Evolutionary conservation across 2,888 invertebrate species (phyloP), one percentile per base, ranked within the genome.

Genomic region (Drosophila demipolita): DNA sequence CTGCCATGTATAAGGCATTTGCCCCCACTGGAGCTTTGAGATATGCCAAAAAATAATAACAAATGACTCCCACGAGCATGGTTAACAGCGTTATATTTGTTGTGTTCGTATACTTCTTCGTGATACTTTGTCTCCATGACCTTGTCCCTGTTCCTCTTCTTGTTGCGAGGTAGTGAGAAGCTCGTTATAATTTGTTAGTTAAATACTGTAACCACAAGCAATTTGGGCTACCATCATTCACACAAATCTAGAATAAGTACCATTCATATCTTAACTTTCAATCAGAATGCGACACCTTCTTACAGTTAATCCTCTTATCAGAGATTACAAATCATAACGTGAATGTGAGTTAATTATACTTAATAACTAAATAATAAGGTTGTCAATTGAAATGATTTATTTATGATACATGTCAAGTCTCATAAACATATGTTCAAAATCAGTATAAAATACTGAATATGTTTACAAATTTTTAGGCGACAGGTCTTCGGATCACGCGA

Each of bases 11-110:
- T 40, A 38, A 38, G 60, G 50, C 64, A 52, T 48, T 33, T 42
- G 38, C 32, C 45, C 57, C 83, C 66, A 62, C 32, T 42, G 73
- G 65, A 58, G 64, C 68, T 66, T 54, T 71, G 70, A 79, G 84
- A 90, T 88, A 86, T 82, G 87, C 83, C 88, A 63, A 66, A 77
- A 76, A 76, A 77, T 90, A 79, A 80, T 80, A 90, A 90, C 89
- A 84, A 84, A 84, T 74, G 80, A 80, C 83, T 80, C 90, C 84
- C 89, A 26, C 49, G 83, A 64, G 89, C 33, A 65, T 29, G 11
- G 0, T 52, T 53, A n/a, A 57, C 59, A 58, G 60, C 66, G 58
- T 57, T 52, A 38, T 36, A n/a, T 66, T 48, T 72, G 50, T 35
- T 49, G n/a, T 54, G 38, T 40, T 53, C 54, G 52, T 55, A 45